phyloP scores from a whole-genome alignment of 2,888 invertebrate species.

The Diarsia brunnea region DNA sequence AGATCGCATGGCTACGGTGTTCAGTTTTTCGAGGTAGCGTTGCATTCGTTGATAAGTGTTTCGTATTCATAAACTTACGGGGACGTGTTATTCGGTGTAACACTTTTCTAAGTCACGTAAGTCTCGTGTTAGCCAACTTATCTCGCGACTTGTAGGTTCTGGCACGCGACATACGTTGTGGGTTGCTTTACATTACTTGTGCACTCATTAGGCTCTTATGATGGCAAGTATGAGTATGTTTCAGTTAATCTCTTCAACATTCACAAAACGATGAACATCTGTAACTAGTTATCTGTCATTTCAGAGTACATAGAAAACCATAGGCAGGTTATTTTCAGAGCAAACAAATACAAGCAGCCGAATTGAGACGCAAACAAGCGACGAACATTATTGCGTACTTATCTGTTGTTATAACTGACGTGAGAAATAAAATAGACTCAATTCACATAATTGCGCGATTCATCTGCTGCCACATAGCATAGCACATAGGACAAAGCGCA shows the following conservation, averaged over 20 bases:
- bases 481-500: too few species aligned
- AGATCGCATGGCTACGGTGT: too few species aligned
- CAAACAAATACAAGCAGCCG: not conserved
- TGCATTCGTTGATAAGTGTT: too few species aligned
- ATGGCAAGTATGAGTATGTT: not conserved
- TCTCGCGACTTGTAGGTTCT: not conserved
- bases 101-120: too few species aligned
- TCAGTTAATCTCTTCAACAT: not conserved
- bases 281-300: not conserved
- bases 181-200: not conserved
- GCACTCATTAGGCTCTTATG: not conserved
- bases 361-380: not conserved
- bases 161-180: not conserved
- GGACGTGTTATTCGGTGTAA: too few species aligned
- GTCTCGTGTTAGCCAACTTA: too few species aligned
- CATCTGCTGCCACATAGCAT: not conserved
- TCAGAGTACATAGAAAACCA: not conserved
- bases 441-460: not conserved
- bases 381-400: not conserved
- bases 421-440: not conserved
- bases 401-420: not conserved
- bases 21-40: too few species aligned
- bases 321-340: not conserved
- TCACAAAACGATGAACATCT: not conserved
- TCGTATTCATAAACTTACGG: too few species aligned